These are phyloP conservation scores for Steinernema carpocapsae DNA, from an alignment of 2,888 invertebrate genomes.

Conservation along the genomic window DNA sequence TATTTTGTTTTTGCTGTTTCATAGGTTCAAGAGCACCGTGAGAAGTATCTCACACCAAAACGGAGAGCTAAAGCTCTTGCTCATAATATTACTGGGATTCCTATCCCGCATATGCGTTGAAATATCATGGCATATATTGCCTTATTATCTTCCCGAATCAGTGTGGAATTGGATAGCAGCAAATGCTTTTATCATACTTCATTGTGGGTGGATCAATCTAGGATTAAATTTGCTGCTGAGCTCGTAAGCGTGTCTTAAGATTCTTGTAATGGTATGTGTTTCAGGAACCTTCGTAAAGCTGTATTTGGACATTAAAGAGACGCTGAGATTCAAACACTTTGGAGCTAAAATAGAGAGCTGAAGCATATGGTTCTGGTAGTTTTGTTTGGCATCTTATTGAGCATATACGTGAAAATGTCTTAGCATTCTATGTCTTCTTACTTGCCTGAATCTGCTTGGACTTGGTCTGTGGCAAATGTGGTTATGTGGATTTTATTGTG, in stretches of 20 bases:
- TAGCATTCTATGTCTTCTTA: too few relatives aligned
- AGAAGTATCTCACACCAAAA: neutral
- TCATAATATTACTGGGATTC: neutral
- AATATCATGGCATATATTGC: neutral
- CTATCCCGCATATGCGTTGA: neutral
- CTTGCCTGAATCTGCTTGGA: too few relatives aligned
- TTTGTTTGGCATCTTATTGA: too few relatives aligned
- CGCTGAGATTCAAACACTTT: too few relatives aligned
- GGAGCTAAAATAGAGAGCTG: too few relatives aligned
- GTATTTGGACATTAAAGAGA: too few relatives aligned
- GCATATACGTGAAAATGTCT: too few relatives aligned
- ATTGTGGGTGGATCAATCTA: constrained; percentile 4
- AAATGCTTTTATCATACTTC: neutral
- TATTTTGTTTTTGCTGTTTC: neutral
- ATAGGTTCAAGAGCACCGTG: neutral
- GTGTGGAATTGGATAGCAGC: neutral
- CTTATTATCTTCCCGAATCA: neutral
- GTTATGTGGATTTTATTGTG: too few relatives aligned
- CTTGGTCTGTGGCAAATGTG: too few relatives aligned
- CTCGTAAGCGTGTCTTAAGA: too few relatives aligned
- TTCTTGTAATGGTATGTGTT: too few relatives aligned
- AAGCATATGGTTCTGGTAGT: too few relatives aligned
- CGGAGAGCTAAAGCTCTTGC: neutral
- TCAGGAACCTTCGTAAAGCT: neutral
- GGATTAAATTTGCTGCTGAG: neutral